These are phyloP conservation scores for Perithous albicinctus DNA, from an alignment of 2,888 invertebrate species.

Conservation along the genomic window DNA sequence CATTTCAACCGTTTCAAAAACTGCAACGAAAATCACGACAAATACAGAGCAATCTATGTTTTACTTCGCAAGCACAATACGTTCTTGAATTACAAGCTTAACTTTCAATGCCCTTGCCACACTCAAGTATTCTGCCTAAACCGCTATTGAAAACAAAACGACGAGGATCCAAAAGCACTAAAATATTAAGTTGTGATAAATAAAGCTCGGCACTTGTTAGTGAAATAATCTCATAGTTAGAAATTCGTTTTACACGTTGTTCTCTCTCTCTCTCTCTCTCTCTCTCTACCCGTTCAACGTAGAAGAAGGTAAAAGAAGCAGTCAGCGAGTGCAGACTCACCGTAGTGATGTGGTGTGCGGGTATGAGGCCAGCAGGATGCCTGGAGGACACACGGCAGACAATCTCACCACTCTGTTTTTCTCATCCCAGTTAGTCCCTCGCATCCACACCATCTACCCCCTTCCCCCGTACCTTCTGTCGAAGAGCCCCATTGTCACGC, in stretches of 20 bases:
- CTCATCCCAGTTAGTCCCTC: slow-evolving; percentile 10
- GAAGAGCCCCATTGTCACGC: slow-evolving; percentile 75
- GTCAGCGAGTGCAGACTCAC: background rate
- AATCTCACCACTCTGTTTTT: slow-evolving; percentile 20
- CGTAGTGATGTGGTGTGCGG: background rate
- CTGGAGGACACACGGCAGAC: slow-evolving; percentile 7
- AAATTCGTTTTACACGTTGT: too few relatives aligned
- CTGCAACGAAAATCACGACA: too few relatives aligned
- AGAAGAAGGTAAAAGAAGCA: background rate
- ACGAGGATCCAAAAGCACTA: background rate
- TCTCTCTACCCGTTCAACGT: background rate
- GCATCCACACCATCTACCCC: slow-evolving; percentile 37
- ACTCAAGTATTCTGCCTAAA: too few relatives aligned
- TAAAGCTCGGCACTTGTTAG: background rate
- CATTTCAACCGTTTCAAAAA: too few relatives aligned
- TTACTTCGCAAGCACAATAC: too few relatives aligned
- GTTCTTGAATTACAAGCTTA: too few relatives aligned
- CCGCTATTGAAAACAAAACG: too few relatives aligned
- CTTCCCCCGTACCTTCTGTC: slow-evolving; percentile 53
- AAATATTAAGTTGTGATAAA: background rate
- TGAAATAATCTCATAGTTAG: background rate
- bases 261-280: too few relatives aligned
- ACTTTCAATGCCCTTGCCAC: too few relatives aligned
- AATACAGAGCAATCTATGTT: too few relatives aligned
- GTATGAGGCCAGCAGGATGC: background rate